Conservation (phyloP, 2,888 invertebrate genomes). For the Tyria jacobaeae region DNA sequence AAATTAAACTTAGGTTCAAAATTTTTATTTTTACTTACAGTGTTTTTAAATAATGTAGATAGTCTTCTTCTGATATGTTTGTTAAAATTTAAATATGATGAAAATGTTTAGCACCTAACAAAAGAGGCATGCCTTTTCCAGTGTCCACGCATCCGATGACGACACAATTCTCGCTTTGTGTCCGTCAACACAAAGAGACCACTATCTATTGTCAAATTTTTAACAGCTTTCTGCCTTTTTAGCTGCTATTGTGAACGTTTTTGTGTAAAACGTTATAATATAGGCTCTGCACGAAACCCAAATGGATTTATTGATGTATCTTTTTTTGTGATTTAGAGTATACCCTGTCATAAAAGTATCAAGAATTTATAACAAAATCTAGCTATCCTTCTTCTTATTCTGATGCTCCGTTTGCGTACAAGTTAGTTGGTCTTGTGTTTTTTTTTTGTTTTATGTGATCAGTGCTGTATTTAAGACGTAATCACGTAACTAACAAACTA, state of each 20-base stretch:
- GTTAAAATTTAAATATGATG: background rate
- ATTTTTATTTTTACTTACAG: no score
- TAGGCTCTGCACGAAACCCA: conserved; percentile 25
- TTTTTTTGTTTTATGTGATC: no score
- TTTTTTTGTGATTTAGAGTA: background rate
- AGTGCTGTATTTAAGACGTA: no score
- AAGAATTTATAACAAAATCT: no score
- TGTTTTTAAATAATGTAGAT: no score
- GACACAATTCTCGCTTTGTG: conserved; percentile 58
- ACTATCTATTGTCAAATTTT: conserved; percentile 67
- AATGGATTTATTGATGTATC: conserved; percentile 2
- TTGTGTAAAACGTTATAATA: conserved; percentile 43
- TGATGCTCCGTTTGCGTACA: no score
- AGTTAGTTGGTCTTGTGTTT: no score
- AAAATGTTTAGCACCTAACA: background rate
- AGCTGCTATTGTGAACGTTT: conserved; percentile 47
- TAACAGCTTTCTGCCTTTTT: conserved; percentile 57
- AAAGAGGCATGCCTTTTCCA: conserved; percentile 32
- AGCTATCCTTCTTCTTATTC: no score
- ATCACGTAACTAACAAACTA: no score
- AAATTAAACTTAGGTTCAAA: no score
- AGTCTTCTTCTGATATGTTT: no score
- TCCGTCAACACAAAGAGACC: conserved; percentile 53
- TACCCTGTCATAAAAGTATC: background rate
- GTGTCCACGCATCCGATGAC: conserved; percentile 20